Base-by-base conservation (phyloP, 2,888 invertebrate genomes). In the Rotaria macrura region DNA sequence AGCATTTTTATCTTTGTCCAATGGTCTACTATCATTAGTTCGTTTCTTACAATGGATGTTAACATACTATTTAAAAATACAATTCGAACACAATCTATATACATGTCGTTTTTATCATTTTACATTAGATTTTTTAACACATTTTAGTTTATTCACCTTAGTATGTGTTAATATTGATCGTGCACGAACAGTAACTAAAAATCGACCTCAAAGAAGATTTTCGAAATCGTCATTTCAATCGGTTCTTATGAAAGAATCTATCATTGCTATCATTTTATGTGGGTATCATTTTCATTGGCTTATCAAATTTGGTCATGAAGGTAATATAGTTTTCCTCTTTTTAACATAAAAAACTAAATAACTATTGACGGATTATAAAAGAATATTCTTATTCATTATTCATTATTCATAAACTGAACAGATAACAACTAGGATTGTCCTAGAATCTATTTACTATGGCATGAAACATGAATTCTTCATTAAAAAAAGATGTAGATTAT, bases 81-180 rank as follows among this genome's bases (percentile, higher is more conserved):
- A 40, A 10, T 10, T 14, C 1, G 79, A 79, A 43, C 23, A 40
- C 9, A 25, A 40, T 43, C 25, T 79, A 25, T 79, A 23, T 40
- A n/a, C 43, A 14, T 79, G 79, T 79, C 79, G 79, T 1, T 43
- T 79, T 79, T 79, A 23, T 25, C 79, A 43, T 79, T 79, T 79
- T 79, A 2, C 43, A 25, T 79, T 79, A 43, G 79, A 79, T 23
- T 43, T 43, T 40, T 43, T 79, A 43, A 79, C 79, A 43, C 79
- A 79, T 79, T 79, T 79, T n/a, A 79, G 79, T 79, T 43, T 79
- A 43, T 79, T 79, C 25, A 79, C 79, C 10, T 43, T 79, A n/a
- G 43, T 79, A n/a, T 40, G 43, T 43, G 79, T 79, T 10, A 79
- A 79, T 79, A 79, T 79, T n/a, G 79, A 79, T 79, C 79, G 79